A percentile compares a stretch with the other conserved stretches of the same genome.
phyloP scores from a whole-genome alignment of 2,113 vertebrate species.

The Panthera uncia region DNA sequence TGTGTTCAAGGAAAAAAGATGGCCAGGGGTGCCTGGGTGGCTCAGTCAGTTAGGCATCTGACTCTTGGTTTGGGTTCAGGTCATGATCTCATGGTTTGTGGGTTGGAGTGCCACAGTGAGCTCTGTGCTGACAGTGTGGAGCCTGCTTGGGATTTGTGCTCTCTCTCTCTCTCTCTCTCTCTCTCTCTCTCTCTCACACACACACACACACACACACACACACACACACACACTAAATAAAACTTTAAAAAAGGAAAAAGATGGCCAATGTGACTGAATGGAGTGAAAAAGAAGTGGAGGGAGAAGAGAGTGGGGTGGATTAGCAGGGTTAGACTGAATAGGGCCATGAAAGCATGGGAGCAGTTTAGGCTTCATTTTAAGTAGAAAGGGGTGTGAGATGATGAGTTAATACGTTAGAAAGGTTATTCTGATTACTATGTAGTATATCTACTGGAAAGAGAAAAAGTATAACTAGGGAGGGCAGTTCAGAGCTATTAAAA shows the following conservation, averaged over 20 bases:
- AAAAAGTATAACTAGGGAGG: background rate
- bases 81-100: too few species aligned
- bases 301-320: background rate
- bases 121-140: too few species aligned
- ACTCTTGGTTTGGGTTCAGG: too few species aligned
- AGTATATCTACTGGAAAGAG: background rate
- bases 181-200: too few species aligned
- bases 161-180: too few species aligned
- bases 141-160: too few species aligned
- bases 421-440: background rate
- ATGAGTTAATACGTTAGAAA: background rate
- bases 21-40: too few species aligned
- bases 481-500: background rate
- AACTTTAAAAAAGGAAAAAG: too few species aligned
- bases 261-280: background rate
- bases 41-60: too few species aligned
- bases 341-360: background rate
- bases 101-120: too few species aligned
- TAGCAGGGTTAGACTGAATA: background rate
- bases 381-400: background rate
- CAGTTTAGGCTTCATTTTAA: constrained; percentile 2
- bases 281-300: background rate
- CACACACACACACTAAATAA: too few species aligned
- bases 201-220: too few species aligned
- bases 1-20: background rate